phyloP scores from a whole-genome alignment of 2,797 vertebrate species.

The Oreochromis grahami region DNA sequence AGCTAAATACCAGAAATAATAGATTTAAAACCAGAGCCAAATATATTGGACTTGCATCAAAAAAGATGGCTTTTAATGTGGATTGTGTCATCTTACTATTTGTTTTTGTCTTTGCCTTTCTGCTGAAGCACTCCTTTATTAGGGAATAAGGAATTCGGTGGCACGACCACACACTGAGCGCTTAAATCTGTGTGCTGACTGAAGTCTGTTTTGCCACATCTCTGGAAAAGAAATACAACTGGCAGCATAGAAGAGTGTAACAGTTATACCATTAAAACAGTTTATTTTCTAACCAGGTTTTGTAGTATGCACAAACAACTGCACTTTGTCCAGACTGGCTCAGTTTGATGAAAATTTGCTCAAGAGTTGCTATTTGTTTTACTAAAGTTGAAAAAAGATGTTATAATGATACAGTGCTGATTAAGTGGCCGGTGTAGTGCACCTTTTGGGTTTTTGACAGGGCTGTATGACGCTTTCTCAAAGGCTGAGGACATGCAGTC shows the following conservation, averaged over 20 bases:
- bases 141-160: conserved; percentile 6
- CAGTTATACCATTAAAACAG: background rate
- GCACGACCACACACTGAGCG: conserved; percentile 44
- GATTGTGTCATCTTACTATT: background rate
- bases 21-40: background rate
- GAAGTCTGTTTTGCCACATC: conserved; percentile 21
- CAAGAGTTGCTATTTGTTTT: background rate
- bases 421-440: background rate
- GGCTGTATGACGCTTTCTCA: background rate
- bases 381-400: rapidly evolving
- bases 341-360: background rate
- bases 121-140: conserved; percentile 22
- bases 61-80: conserved; percentile 21
- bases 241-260: background rate
- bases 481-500: background rate
- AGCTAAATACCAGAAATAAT: background rate
- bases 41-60: conserved; percentile 14
- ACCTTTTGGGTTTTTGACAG: background rate
- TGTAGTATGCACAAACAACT: background rate
- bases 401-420: rapidly evolving
- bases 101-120: background rate
- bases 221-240: background rate
- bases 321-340: background rate
- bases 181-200: conserved; percentile 31
- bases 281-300: background rate